A percentile compares a stretch with the other conserved stretches of the same genome.
These are phyloP conservation scores for Lasioglossum calceatum DNA, from an alignment of 2,888 invertebrate genomes.

Conservation along the genomic window DNA sequence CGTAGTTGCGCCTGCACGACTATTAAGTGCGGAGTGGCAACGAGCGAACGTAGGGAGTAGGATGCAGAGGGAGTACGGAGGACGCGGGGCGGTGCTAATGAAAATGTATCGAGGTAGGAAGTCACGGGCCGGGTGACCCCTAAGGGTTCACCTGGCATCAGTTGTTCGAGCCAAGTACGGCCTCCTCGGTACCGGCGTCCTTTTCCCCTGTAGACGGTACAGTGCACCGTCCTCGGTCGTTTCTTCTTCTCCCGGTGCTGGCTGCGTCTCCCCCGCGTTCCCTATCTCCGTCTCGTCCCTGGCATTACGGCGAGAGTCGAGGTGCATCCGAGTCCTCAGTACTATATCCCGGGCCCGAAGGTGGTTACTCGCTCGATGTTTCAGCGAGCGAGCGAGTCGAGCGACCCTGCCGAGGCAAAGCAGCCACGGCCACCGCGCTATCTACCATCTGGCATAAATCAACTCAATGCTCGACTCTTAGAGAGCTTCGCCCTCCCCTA, in stretches of 20 bases:
- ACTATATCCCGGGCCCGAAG: slow-evolving; percentile 66
- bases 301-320: slow-evolving; percentile 62
- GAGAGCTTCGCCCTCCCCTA: slow-evolving; percentile 78
- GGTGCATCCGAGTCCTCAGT: slow-evolving; percentile 65
- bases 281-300: slow-evolving; percentile 48
- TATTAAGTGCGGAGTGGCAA: slow-evolving; percentile 35
- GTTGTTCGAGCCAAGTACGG: slow-evolving; percentile 58
- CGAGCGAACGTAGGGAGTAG: slow-evolving; percentile 13
- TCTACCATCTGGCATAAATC: slow-evolving; percentile 84
- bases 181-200: slow-evolving; percentile 44
- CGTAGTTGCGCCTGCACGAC: slow-evolving; percentile 33
- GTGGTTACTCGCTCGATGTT: slow-evolving; percentile 67
- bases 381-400: slow-evolving; percentile 53
- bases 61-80: neutral
- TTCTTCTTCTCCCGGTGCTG: slow-evolving; percentile 30
- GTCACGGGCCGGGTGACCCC: slow-evolving; percentile 66
- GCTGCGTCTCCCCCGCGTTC: slow-evolving; percentile 15
- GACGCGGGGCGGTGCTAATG: slow-evolving; percentile 69
- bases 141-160: slow-evolving; percentile 63
- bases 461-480: slow-evolving; percentile 82
- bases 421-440: slow-evolving; percentile 76
- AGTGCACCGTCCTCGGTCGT: slow-evolving; percentile 22
- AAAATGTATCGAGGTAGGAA: slow-evolving; percentile 76
- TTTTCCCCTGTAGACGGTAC: slow-evolving; percentile 34
- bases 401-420: slow-evolving; percentile 74